Base-by-base conservation (phyloP, 1,140 invertebrate species). In the Zaprionus nigranus region DNA sequence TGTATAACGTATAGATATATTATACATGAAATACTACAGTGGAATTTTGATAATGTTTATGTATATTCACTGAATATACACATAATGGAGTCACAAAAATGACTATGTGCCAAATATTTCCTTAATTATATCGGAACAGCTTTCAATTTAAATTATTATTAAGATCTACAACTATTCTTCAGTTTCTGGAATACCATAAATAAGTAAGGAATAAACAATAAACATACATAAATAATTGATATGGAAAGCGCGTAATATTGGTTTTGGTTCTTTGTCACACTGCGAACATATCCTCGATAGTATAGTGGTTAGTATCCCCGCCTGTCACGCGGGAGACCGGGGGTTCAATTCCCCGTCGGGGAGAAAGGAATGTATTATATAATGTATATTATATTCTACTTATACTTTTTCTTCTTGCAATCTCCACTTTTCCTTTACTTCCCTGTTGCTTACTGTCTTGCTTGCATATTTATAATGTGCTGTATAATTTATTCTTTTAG, bases 271-370 rank as follows among this genome's bases (percentile, higher is more conserved):
- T 46, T 7, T 17, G 7, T 9, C 40, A 17, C 12, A 5, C 5
- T 15, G 13, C 3, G 1, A 38, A 17, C 7, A 46, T 17, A 67
- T 93, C 92, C 93, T 93, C 93, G 92, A 93, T 93, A 93, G 93
- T 93, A 93, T 93, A 93, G 91, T 93, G 92, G 91, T 93, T 65
- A 93, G 93, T 93, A 93, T 93, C 93, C 92, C 93, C 93, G 93
- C 93, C 93, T 93, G 93, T 93, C 93, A 93, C 93, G 93, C 93
- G 93, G 93, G 92, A 93, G 93, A 93, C 93, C 93, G 93, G 93
- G 93, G 93, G 93, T 93, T 34, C 30, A 34, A 34, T 34, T 34
- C 30, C 30, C 30, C 36, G 36, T 38, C 36, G 36, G 36, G 36
- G 36, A 38, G 36, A 5, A 38, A 38, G 36, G 3, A 34, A 38